phyloP scores from a whole-genome alignment of 1,140 invertebrate species.

The Asobara japonica region DNA sequence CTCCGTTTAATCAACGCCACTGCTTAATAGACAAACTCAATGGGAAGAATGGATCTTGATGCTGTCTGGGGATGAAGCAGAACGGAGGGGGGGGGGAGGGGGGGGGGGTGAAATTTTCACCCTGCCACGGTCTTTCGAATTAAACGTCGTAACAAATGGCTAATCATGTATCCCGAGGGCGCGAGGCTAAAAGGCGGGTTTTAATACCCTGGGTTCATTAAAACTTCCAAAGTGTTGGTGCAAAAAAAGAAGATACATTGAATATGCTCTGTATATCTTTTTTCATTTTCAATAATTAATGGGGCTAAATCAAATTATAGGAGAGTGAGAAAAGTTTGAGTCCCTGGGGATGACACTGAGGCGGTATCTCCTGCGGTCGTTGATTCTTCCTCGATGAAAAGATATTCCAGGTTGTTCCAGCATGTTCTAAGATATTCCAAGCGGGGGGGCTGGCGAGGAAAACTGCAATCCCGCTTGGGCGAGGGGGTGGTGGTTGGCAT shows the following conservation, averaged over 20 bases:
- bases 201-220: no score
- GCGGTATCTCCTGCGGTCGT: slow-evolving; percentile 10
- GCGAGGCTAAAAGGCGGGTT: no score
- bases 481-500: background rate
- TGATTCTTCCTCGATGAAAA: slow-evolving; percentile 1
- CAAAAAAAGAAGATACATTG: background rate
- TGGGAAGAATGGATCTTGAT: slow-evolving; percentile 54
- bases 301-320: background rate
- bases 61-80: slow-evolving; percentile 16
- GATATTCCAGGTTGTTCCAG: background rate
- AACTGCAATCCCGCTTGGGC: slow-evolving; percentile 6
- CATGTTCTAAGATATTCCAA: no score
- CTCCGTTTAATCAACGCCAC: slow-evolving; percentile 60
- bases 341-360: slow-evolving; percentile 7
- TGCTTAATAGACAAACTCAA: slow-evolving; percentile 61
- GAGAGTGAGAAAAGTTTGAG: background rate
- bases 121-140: slow-evolving; percentile 44
- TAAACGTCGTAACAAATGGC: slow-evolving; percentile 62
- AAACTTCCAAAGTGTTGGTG: background rate
- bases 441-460: background rate
- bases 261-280: background rate
- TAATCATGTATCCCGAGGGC: slow-evolving; percentile 56
- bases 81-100: slow-evolving; percentile 33
- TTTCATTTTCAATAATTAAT: slow-evolving; percentile 3
- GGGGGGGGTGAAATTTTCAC: slow-evolving; percentile 31